A percentile compares a stretch with the other conserved stretches of the same genome.
Evolutionary conservation across 1,140 invertebrate genomes (phyloP).

Genomic region (Cydia amplana): DNA sequence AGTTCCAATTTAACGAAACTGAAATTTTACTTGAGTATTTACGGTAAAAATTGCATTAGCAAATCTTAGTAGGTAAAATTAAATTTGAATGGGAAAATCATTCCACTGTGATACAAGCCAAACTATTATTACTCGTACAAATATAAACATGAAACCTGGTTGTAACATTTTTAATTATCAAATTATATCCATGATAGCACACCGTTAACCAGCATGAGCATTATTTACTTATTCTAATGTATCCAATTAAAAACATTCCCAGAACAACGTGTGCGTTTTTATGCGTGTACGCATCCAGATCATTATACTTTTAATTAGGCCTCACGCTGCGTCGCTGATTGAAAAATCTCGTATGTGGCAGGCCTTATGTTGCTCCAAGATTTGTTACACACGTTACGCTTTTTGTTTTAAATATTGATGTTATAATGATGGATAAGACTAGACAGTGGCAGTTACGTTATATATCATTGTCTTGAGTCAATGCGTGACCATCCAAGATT

Average conservation of each 20-base stretch:
- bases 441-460: slow-evolving; percentile 21
- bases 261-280: slow-evolving; percentile 38
- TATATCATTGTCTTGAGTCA: slow-evolving; percentile 13
- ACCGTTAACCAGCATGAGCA: slow-evolving; percentile 27
- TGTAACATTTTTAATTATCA: slow-evolving; percentile 13
- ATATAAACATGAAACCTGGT: not conserved
- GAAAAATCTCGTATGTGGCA: slow-evolving; percentile 56
- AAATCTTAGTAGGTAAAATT: too few species aligned
- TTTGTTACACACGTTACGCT: slow-evolving; percentile 27
- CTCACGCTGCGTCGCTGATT: slow-evolving; percentile 63
- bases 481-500: slow-evolving; percentile 1
- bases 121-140: not conserved
- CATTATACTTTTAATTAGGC: slow-evolving; percentile 67
- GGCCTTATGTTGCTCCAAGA: slow-evolving; percentile 18
- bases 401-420: slow-evolving; percentile 28
- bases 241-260: slow-evolving; percentile 30
- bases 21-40: too few species aligned
- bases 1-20: too few species aligned
- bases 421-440: slow-evolving; percentile 25
- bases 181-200: slow-evolving; percentile 13
- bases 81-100: too few species aligned
- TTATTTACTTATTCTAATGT: slow-evolving; percentile 33
- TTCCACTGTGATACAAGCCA: too few species aligned
- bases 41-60: too few species aligned
- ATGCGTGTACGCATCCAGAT: slow-evolving; percentile 48